Evolutionary conservation across 1,140 invertebrate species (phyloP).

Genomic region (Pseudomyrmex pallidus): DNA sequence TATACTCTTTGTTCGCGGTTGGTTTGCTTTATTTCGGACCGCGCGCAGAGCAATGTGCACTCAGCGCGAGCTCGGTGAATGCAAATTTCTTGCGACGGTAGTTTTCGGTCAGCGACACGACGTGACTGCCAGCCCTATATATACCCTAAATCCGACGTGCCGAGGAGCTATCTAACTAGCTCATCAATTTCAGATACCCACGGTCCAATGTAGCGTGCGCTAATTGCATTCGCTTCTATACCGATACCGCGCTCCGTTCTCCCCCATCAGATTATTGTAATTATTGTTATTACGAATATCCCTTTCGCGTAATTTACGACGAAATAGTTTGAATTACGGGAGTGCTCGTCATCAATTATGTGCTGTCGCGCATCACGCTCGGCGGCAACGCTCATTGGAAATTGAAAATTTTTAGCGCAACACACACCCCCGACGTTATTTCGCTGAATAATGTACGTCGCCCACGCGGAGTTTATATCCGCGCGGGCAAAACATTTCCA

Average conservation of each 20-base stretch:
- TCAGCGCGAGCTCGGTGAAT: not conserved
- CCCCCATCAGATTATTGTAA: conserved; percentile 59
- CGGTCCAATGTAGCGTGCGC: conserved; percentile 55
- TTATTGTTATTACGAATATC: conserved; percentile 62
- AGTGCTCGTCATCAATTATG: conserved; percentile 45
- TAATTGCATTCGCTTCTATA: conserved; percentile 58
- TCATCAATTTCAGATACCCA: conserved; percentile 58
- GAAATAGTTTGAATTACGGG: conserved; percentile 57
- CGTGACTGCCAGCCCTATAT: conserved; percentile 13
- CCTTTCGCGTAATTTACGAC: conserved; percentile 52
- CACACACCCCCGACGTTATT: conserved; percentile 38
- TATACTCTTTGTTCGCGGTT: not conserved
- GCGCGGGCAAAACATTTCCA: conserved; percentile 30
- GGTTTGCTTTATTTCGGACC: not conserved
- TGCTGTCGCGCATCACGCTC: conserved; percentile 16
- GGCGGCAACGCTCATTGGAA: conserved; percentile 42
- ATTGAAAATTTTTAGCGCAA: conserved; percentile 46
- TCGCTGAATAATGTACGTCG: conserved; percentile 44
- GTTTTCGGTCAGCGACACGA: conserved; percentile 41
- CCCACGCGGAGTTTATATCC: conserved; percentile 2
- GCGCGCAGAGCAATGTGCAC: conserved; percentile 7
- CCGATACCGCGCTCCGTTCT: conserved; percentile 48
- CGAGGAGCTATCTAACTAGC: conserved; percentile 57
- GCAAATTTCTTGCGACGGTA: conserved; percentile 39
- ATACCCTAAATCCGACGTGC: conserved; percentile 44